These are phyloP conservation scores for Galaxias olidus DNA, from an alignment of 2,797 vertebrate species.

Conservation along the genomic window DNA sequence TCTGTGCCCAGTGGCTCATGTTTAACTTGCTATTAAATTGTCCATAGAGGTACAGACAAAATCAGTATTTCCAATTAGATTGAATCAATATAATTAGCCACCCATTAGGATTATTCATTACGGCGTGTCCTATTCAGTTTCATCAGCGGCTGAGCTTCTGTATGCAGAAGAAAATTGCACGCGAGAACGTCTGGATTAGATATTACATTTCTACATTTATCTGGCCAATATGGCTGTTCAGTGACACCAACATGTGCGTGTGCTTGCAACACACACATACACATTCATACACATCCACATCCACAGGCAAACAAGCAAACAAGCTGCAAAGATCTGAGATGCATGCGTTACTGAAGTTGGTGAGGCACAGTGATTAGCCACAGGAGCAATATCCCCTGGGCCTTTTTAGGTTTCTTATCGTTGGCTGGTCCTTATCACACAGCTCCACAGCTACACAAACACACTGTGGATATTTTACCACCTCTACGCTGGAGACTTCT, in stretches of 20 bases:
- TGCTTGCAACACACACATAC: slow-evolving; percentile 6
- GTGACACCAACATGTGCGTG: slow-evolving; percentile 24
- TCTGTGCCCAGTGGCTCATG: neutral
- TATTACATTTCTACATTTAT: neutral
- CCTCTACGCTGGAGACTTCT: slow-evolving; percentile 47
- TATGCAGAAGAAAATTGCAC: neutral
- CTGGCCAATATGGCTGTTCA: slow-evolving; percentile 1
- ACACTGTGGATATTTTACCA: slow-evolving; percentile 49
- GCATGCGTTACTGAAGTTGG: slow-evolving; percentile 34
- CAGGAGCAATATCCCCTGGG: slow-evolving; percentile 59
- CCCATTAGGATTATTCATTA: slow-evolving; percentile 51
- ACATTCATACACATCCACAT: slow-evolving; percentile 7
- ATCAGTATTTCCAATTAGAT: slow-evolving; percentile 54
- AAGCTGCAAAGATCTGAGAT: too few species aligned
- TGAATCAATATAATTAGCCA: slow-evolving; percentile 63
- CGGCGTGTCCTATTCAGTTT: slow-evolving; percentile 46
- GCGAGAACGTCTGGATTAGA: neutral
- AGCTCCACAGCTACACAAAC: slow-evolving; percentile 62
- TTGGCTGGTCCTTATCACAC: slow-evolving; percentile 67
- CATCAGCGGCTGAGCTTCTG: slow-evolving; percentile 14
- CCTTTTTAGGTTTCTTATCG: slow-evolving; percentile 67
- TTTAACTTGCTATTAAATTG: slow-evolving; percentile 16
- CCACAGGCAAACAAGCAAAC: neutral
- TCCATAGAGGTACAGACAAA: slow-evolving; percentile 41
- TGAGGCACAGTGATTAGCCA: slow-evolving; percentile 42